Evolutionary conservation across 2,113 vertebrate genomes (phyloP), one percentile per base, ranked within the genome.

Genomic region (Nothoprocta perdicaria): DNA sequence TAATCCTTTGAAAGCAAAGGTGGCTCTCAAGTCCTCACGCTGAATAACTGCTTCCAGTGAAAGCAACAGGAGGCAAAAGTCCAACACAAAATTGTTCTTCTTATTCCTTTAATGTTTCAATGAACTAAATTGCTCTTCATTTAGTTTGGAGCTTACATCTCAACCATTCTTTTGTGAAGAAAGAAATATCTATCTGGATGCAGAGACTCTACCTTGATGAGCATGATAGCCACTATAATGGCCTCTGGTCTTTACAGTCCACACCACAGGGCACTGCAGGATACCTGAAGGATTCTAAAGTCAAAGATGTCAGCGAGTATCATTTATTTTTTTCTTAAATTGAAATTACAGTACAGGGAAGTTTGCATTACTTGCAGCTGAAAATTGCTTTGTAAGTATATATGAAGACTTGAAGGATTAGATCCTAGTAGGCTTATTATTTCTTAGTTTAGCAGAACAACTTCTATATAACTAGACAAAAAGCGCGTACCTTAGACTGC

Each of bases 1-100:
- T 95, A 94, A 94, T 95, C 84, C 72, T 48, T 77, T 83, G 57
- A 93, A 86, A 94, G 93, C 45, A 93, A 92, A 90, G 84, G 43
- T 89, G 26, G 71, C 26, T 94, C 87, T 84, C 53, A 73, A 31
- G 52, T 76, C 53, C 46, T 40, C 43, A 82, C 62, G 27, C 40
- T 71, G 50, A 79, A 78, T n/a, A 6, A 77, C 22, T 75, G 33
- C 62, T 83, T 87, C 69, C 85, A 67, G 38, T 21, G 85, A 80
- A 50, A 23, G 43, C 62, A 78, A 89, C 3, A 65, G 57, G 14
- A 46, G 18, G 41, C 14, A 41, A 26, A 84, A 74, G 6, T 48
- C 4, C 17, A 40, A 73, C 79, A 46, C 18, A 65, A 62, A 26
- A 27, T 62, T 40, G 1, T 1, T 12, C 66, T 61, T 46, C 8